Evolutionary conservation across 1,140 invertebrate species (phyloP), one percentile per base, ranked within the genome.

Genomic region (Drosophila micromelanica): DNA sequence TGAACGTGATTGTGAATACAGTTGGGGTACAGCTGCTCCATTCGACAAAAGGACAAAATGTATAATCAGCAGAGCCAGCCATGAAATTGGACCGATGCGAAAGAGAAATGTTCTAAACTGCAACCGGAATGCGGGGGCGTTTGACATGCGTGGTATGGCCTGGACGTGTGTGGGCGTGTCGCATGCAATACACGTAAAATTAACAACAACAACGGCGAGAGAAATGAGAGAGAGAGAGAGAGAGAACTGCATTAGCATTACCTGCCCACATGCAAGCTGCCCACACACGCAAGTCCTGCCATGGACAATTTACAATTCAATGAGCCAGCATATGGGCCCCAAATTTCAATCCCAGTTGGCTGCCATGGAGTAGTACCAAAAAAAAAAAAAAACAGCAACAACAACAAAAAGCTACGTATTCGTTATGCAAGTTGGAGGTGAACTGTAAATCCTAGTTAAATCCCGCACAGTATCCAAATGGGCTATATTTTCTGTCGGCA

Each of bases 261-360:
- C 32, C 27, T 15, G 45, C 63, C 63, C 2, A 45, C 54, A 40
- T 27, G 43, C 63, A n/a, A n/a, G 8, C 7, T 32, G 63, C 17
- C 63, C 13, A 59, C 43, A 59, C 43, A 57, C 35, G 15, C 54
- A 42, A 46, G 35, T 49, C 35, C 32, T 6, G 6, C n/a, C 54
- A 48, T 27, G 27, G 27, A 27, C 2, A 40, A 67, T 67, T 59
- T 59, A 59, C 54, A 67, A 59, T 65, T 65, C 62, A 57, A 57
- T 57, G 62, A 20, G 63, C 32, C 17, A 35, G 45, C 45, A 40
- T 38, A 38, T 20, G 51, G n/a, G 37, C 17, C 51, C 17, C 0
- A n/a, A 40, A 38, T 23, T 38, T 38, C 15, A 38, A 38, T 40
- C 9, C 15, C 20, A 27, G 20, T 48, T 48, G 45, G 20, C 11